These are phyloP conservation scores for Eutolmus rufibarbis DNA, from an alignment of 2,888 invertebrate species.

Conservation along the genomic window DNA sequence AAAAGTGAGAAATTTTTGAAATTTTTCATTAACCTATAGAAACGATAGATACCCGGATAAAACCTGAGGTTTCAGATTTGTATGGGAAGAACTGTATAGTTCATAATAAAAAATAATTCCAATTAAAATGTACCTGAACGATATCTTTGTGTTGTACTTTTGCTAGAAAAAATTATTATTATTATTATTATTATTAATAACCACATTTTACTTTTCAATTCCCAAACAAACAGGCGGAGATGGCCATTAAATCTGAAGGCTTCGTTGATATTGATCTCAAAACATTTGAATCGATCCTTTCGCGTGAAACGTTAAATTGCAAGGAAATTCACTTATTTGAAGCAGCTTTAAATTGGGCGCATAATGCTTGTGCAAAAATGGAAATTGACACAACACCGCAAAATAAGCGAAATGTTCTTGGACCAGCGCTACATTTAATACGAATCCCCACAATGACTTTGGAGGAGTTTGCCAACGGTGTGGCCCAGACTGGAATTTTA, in stretches of 20 bases:
- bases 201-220: conserved; percentile 47
- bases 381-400: conserved; percentile 82
- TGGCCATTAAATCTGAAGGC: conserved; percentile 94
- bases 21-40: too few species aligned
- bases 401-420: conserved; percentile 79
- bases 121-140: too few species aligned
- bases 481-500: conserved; percentile 90
- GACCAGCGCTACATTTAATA: conserved; percentile 83
- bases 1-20: too few species aligned
- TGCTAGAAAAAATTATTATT: neutral
- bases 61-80: too few species aligned
- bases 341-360: conserved; percentile 92
- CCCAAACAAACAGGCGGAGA: conserved; percentile 74
- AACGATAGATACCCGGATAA: too few species aligned
- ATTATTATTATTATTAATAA: conserved; percentile 48
- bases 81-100: too few species aligned
- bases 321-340: conserved; percentile 91
- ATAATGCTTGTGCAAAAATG: conserved; percentile 85
- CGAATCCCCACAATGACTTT: conserved; percentile 93
- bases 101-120: too few species aligned
- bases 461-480: conserved; percentile 93
- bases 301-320: conserved; percentile 92
- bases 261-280: conserved; percentile 95
- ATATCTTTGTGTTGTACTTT: neutral
- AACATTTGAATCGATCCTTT: conserved; percentile 89